Percentiles rank a stretch among this genome's conserved stretches.
Conservation (phyloP, 2,113 vertebrate genomes). For the Melanocharis versteri region DNA sequence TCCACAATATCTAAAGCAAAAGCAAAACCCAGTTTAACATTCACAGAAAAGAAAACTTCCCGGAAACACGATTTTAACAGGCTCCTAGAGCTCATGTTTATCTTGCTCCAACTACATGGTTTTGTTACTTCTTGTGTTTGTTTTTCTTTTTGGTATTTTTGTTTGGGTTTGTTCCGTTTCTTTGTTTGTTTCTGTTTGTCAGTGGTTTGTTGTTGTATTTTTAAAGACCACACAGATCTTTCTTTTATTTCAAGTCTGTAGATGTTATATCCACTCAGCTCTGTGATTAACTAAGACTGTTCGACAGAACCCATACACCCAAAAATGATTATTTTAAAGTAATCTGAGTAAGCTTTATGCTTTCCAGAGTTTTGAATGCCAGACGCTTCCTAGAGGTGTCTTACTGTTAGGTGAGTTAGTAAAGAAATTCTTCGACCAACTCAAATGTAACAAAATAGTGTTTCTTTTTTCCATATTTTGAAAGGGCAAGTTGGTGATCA, state of each 20-base stretch:
- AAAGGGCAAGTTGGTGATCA: not conserved
- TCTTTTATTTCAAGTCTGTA: not conserved
- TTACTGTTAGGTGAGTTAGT: not conserved
- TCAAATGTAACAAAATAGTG: not conserved
- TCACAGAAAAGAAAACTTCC: not conserved
- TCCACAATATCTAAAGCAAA: slow-evolving; percentile 86
- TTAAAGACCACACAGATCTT: too few species aligned
- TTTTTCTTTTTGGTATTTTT: not conserved
- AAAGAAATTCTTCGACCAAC: not conserved
- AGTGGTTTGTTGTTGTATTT: not conserved
- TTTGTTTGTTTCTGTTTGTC: not conserved
- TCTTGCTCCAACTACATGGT: accelerated
- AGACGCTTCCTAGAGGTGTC: not conserved
- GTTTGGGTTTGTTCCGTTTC: not conserved
- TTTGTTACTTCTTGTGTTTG: not conserved
- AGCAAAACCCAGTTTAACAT: not conserved
- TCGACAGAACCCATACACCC: not conserved
- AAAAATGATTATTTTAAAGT: not conserved
- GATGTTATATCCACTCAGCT: not conserved
- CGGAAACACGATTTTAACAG: not conserved
- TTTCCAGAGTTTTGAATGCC: not conserved
- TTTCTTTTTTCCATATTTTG: not conserved
- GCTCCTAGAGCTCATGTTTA: not conserved
- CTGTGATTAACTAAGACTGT: not conserved
- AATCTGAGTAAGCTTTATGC: not conserved